Evolutionary conservation across 2,888 invertebrate species (phyloP).

Genomic region (Hydropsyche betteni): DNA sequence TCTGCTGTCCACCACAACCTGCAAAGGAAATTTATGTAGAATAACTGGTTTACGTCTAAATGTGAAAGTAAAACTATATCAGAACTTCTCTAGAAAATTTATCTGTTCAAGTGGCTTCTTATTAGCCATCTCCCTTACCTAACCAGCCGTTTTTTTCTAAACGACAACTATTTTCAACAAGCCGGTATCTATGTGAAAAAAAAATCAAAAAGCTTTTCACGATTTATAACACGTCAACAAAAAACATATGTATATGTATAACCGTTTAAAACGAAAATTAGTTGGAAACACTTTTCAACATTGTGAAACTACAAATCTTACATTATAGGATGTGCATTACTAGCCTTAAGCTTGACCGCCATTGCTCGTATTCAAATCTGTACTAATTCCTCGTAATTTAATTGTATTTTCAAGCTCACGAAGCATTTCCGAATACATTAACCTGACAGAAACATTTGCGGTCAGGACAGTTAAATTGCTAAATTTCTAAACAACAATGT

Average conservation of each 20-base stretch:
- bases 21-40: slow-evolving; percentile 10
- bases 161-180: too few species aligned
- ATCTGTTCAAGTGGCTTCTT: slow-evolving; percentile 19
- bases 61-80: slow-evolving; percentile 44
- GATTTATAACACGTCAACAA: too few species aligned
- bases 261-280: too few species aligned
- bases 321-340: neutral
- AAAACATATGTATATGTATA: neutral
- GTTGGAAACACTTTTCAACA: neutral
- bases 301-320: neutral
- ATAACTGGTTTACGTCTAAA: slow-evolving; percentile 38
- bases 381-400: slow-evolving; percentile 33
- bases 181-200: neutral
- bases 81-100: slow-evolving; percentile 33
- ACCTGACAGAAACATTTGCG: slow-evolving; percentile 40
- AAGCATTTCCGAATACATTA: slow-evolving; percentile 30
- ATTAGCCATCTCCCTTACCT: slow-evolving; percentile 24
- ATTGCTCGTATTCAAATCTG: slow-evolving; percentile 10
- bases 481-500: slow-evolving; percentile 25
- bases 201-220: too few species aligned
- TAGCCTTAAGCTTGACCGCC: neutral
- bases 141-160: too few species aligned
- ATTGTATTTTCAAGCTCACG: slow-evolving; percentile 31
- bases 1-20: slow-evolving; percentile 1
- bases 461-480: slow-evolving; percentile 34